Evolutionary conservation across 2,888 invertebrate genomes (phyloP).

Genomic region (Nesidiocoris tenuis): DNA sequence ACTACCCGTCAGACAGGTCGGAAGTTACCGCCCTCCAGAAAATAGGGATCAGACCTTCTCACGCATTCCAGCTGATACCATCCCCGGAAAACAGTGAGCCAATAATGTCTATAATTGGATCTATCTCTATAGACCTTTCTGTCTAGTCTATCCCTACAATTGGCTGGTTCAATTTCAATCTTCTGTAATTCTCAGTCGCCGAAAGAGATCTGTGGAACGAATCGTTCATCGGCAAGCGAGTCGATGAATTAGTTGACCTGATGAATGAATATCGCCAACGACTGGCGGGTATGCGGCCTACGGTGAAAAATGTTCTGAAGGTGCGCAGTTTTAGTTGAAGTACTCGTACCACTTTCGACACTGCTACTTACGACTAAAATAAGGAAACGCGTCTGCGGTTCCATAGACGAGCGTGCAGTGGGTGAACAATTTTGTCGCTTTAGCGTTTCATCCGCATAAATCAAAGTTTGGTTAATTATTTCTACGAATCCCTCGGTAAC

Average conservation of each 20-base stretch:
- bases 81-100: constrained; percentile 41
- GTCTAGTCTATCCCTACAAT: background rate
- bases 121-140: background rate
- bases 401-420: too few relatives aligned
- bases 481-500: too few relatives aligned
- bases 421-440: too few relatives aligned
- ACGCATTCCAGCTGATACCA: constrained; percentile 58
- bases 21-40: constrained; percentile 57
- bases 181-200: constrained; percentile 40
- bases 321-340: constrained; percentile 13
- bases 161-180: too few relatives aligned
- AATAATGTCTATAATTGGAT: background rate
- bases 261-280: constrained; percentile 45
- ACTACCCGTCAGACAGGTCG: constrained; percentile 56
- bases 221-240: constrained; percentile 32
- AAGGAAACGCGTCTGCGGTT: background rate
- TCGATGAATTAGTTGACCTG: constrained; percentile 37
- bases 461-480: too few relatives aligned
- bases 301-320: constrained; percentile 42
- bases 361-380: too few relatives aligned
- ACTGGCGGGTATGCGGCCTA: constrained; percentile 43
- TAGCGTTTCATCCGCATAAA: too few relatives aligned
- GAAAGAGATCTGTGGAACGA: constrained; percentile 41
- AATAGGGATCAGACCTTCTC: constrained; percentile 58
- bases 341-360: background rate